Evolutionary conservation across 1,140 invertebrate species (phyloP), one percentile per base, ranked within the genome.

Genomic region (Drosophila busckii): DNA sequence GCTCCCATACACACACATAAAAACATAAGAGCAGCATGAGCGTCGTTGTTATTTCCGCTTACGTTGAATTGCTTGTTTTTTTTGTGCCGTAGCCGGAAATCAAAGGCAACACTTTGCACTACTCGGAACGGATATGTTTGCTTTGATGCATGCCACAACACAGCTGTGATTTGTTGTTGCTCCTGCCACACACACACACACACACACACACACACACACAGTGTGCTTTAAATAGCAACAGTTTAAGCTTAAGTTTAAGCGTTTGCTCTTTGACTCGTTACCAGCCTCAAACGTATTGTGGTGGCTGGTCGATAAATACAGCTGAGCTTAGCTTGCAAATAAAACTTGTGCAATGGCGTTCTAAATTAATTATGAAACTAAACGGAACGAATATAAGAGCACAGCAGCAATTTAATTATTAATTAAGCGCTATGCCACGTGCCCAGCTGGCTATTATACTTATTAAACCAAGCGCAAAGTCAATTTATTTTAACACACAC

Each of bases 341-440:
- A n/a, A n/a, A n/a, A n/a, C n/a, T n/a, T n/a, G n/a, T n/a, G n/a
- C n/a, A n/a, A n/a, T n/a, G n/a, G n/a, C n/a, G n/a, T n/a, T n/a
- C n/a, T n/a, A n/a, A n/a, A n/a, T n/a, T n/a, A n/a, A n/a, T n/a
- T n/a, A n/a, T n/a, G n/a, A n/a, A n/a, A n/a, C n/a, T n/a, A n/a
- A n/a, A n/a, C n/a, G n/a, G n/a, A n/a, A n/a, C n/a, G n/a, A n/a
- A n/a, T n/a, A n/a, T n/a, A n/a, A n/a, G n/a, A n/a, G n/a, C n/a
- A n/a, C n/a, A n/a, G n/a, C n/a, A n/a, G n/a, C n/a, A 82, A 80
- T 80, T 80, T 53, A 80, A 80, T 80, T 69, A 80, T 80, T 82
- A 82, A 80, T 80, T 73, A 71, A 55, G 52, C 50, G 16, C 16
- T 54, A 40, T 22, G 40, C 29, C 17, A 37, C 16, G 42, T 46